Percentiles rank a stretch among this genome's conserved stretches.
Evolutionary conservation across 2,113 vertebrate species (phyloP).

Genomic region (Procavia capensis): DNA sequence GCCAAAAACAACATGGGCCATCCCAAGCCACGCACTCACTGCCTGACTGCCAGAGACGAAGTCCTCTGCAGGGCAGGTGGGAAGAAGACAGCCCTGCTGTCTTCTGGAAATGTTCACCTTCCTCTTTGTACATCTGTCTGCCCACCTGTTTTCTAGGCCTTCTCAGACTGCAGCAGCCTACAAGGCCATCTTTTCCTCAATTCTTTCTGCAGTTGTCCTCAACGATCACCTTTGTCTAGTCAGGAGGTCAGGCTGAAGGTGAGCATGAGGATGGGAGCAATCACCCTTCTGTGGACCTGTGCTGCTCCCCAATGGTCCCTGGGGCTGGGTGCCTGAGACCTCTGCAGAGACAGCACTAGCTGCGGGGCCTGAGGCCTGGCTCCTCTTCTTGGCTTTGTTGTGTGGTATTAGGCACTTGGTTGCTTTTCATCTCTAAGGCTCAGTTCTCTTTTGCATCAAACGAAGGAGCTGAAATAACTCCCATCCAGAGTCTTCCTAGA

Average conservation of each 20-base stretch:
- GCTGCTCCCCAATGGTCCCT: not conserved
- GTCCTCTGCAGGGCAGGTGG: not conserved
- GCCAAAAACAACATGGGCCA: conserved; percentile 78
- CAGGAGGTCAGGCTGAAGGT: not conserved
- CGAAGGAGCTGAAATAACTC: not conserved
- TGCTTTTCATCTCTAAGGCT: not conserved
- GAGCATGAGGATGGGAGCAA: not conserved
- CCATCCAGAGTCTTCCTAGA: too few relatives aligned
- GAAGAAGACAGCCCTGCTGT: not conserved
- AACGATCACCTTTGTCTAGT: not conserved
- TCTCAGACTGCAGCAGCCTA: not conserved
- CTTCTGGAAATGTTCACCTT: not conserved
- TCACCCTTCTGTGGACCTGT: rapidly evolving
- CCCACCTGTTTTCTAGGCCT: not conserved
- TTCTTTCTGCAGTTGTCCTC: not conserved
- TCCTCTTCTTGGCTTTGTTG: not conserved
- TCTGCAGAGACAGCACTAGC: not conserved
- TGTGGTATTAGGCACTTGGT: not conserved
- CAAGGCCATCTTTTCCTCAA: not conserved
- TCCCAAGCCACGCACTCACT: not conserved
- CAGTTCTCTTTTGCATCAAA: not conserved
- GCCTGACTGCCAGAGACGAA: not conserved
- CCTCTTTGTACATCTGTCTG: not conserved
- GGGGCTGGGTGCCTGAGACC: rapidly evolving
- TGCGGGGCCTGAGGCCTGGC: not conserved